Conservation (phyloP, 1,140 invertebrate genomes). For the Mesaphorura yosii region DNA sequence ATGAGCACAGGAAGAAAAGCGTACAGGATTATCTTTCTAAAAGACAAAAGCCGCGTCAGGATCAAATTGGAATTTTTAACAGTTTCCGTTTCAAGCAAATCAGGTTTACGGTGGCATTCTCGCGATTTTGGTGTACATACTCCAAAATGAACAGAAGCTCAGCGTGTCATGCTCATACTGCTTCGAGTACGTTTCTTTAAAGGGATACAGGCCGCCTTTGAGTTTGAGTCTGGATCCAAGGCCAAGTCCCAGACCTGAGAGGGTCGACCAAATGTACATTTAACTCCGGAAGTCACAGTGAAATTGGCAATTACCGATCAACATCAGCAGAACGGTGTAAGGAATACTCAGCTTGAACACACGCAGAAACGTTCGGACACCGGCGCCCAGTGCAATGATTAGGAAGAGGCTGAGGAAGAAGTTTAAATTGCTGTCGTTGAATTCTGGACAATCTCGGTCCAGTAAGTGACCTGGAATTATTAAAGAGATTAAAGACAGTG, state of each 20-base stretch:
- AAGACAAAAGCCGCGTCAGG: slow-evolving; percentile 13
- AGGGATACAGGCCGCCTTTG: slow-evolving; percentile 1
- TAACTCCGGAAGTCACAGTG: background rate
- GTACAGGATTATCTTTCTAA: slow-evolving; percentile 38
- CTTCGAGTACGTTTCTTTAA: too few relatives aligned
- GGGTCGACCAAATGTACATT: background rate
- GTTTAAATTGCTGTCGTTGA: background rate
- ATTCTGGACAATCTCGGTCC: background rate
- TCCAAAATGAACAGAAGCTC: slow-evolving; percentile 12
- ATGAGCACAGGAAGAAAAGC: slow-evolving; percentile 42
- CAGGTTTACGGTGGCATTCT: slow-evolving; percentile 36
- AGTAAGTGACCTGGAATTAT: background rate
- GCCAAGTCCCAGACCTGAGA: slow-evolving; percentile 13
- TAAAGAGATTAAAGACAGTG: background rate
- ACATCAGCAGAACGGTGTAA: slow-evolving; percentile 8
- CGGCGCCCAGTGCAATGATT: slow-evolving; percentile 21
- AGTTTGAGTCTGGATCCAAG: background rate
- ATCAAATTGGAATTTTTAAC: too few relatives aligned
- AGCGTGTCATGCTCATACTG: too few relatives aligned
- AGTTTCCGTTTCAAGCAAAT: too few relatives aligned
- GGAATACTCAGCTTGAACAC: slow-evolving; percentile 4
- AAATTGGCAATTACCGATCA: background rate
- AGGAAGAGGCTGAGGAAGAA: slow-evolving; percentile 19
- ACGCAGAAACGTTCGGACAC: slow-evolving; percentile 9
- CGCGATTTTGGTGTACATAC: slow-evolving; percentile 29